Evolutionary conservation across 2,888 invertebrate species (phyloP), one percentile per base, ranked within the genome.

Genomic region (Erebia ligea): DNA sequence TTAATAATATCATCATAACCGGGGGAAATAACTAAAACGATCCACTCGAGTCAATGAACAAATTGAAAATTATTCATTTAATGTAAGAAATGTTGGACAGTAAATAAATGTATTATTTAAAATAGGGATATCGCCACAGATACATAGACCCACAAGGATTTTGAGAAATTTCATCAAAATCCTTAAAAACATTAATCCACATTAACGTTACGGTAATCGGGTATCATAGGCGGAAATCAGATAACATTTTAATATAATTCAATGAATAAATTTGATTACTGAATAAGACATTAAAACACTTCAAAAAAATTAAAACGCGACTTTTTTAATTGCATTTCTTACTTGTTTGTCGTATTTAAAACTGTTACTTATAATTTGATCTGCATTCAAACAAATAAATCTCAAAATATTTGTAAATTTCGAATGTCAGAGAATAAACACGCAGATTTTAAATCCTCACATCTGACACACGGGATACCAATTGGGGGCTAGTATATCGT

Each of bases 401-500:
- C 34, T 34, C 34, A 34, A 34, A 34, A 34, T 34, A 34, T 34
- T 5, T 34, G 34, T 42, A 11, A 42, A 42, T 11, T 42, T 11
- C 10, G 42, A 42, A 42, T 42, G 11, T 42, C 42, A 11, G 42
- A 42, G 42, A 10, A 63, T 50, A 62, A 62, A 40, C 52, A 52
- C 64, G n/a, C 25, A 21, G 34, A 56, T 57, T 45, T 17, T 48
- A 61, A 15, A 40, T 34, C 59, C 50, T 15, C 25, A 52, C 13
- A 61, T 48, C 52, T 25, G 59, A 58, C 34, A 61, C 40, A 48
- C 13, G 52, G 67, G 59, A 52, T 61, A 40, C 42, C 42, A 52
- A 68, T 59, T 40, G 52, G 40, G 59, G 71, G 68, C 63, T 69
- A 61, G 73, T 65, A 42, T 17, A 45, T 68, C 68, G 62, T 42